Base-by-base conservation (phyloP, 2,113 vertebrate genomes). In the Mormyrus lacerda region DNA sequence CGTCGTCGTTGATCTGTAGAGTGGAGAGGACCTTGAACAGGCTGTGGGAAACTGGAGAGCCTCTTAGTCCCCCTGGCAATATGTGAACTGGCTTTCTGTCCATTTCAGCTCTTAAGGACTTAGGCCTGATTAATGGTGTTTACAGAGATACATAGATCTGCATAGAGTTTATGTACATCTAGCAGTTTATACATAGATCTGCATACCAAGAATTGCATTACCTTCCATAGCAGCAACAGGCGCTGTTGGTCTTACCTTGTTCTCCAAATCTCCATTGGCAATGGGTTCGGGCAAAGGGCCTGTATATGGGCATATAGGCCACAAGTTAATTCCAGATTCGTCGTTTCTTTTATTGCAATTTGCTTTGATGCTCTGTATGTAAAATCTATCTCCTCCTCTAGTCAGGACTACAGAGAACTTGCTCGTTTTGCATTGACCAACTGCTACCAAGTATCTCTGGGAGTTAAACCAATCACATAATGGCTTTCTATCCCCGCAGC, bases 201-300 rank as follows among this genome's bases (percentile, higher is more conserved):
- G 73, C 35, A 19, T 19, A 21, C 35, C 73, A 42, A 79, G 73
- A 39, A 50, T 21, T 35, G 15, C 48, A 83, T 45, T 84, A 44
- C 24, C 44, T 47, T 45, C 82, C 82, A 84, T 21, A 51, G 48
- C 27, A 15, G 27, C 10, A 10, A 86, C 48, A 15, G 50, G 31
- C 15, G 0, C 6, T 3, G 31, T n/a, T 50, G 4, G 45, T 31
- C 93, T 97, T 97, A 99, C 98, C 98, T 98, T 98, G 91, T 94
- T 92, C 55, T 95, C 97, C 88, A 96, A 90, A 47, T 96, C 96
- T 1, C 97, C 97, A 42, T 99, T 99, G 89, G 95, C 89, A 65
- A 96, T 91, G 35, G 97, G 97, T 90, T 98, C 97, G 45, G 98
- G 98, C 93, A 99, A 92, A n/a, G 96, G 95, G 95, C 98, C 98